phyloP scores from a whole-genome alignment of 2,113 vertebrate species.

The Eulemur macaco region DNA sequence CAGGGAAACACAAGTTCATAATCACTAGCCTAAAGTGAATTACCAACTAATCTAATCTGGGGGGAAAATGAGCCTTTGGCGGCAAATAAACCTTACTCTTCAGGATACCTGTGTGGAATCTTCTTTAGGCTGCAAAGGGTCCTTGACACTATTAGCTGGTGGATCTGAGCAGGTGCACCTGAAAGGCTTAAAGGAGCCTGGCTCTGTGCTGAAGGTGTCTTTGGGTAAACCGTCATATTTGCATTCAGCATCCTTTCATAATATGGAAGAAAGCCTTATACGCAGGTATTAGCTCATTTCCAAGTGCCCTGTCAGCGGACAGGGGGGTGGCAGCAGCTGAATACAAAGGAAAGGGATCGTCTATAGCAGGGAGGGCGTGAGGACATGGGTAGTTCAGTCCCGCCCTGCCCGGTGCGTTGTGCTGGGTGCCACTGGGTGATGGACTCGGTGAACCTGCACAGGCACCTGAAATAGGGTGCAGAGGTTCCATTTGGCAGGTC shows the following conservation, averaged over 20 bases:
- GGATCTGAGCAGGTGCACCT: neutral
- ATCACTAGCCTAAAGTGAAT: neutral
- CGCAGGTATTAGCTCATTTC: neutral
- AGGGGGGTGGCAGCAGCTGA: neutral
- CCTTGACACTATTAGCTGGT: neutral
- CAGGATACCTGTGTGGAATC: neutral
- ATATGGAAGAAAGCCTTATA: neutral
- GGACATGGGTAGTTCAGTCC: neutral
- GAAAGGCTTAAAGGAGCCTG: neutral
- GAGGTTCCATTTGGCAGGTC: neutral
- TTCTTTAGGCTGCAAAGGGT: neutral
- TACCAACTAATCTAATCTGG: neutral
- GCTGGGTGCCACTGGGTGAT: neutral
- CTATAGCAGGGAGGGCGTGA: neutral
- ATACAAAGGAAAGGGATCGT: neutral
- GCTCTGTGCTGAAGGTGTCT: neutral
- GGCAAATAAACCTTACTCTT: neutral
- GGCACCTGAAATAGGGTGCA: neutral
- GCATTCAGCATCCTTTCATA: neutral
- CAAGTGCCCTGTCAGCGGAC: neutral
- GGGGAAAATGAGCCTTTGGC: neutral
- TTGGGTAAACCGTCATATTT: neutral
- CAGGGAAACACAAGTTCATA: neutral
- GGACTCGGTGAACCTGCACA: too few relatives aligned
- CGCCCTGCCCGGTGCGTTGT: neutral